phyloP scores from a whole-genome alignment of 2,113 vertebrate genomes.

The Microtus montanus region DNA sequence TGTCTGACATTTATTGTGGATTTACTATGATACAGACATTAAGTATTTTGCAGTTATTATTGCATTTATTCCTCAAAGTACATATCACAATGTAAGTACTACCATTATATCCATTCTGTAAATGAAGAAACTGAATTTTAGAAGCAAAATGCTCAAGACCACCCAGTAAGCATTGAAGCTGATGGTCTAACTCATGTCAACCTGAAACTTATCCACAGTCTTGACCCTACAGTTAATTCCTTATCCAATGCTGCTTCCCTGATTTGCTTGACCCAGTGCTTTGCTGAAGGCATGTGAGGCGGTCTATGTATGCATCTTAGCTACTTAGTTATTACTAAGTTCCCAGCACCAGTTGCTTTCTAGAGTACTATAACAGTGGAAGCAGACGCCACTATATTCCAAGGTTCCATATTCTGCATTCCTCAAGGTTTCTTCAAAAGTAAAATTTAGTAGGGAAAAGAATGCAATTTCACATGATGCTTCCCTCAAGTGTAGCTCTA shows the following conservation, averaged over 20 bases:
- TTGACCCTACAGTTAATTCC: not conserved
- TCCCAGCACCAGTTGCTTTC: not conserved
- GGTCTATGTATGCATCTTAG: not conserved
- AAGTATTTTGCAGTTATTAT: not conserved
- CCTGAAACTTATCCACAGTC: not conserved
- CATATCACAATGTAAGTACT: not conserved
- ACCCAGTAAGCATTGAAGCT: not conserved
- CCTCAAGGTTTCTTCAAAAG: conserved; percentile 13
- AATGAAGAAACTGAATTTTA: not conserved
- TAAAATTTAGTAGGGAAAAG: conserved; percentile 49
- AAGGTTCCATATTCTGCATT: not conserved
- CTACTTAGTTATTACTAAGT: not conserved
- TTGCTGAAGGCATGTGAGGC: not conserved
- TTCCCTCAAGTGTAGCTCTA: conserved; percentile 40
- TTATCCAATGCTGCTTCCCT: not conserved
- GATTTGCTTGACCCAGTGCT: not conserved
- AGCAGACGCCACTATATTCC: conserved; percentile 14
- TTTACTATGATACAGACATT: not conserved
- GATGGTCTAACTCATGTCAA: not conserved
- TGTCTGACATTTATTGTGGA: not conserved
- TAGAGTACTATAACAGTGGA: not conserved
- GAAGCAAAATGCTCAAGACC: not conserved
- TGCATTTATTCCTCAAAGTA: not conserved
- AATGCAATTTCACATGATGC: conserved; percentile 18
- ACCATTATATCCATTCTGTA: not conserved